phyloP scores from a whole-genome alignment of 2,797 vertebrate species.

The Mus caroli region DNA sequence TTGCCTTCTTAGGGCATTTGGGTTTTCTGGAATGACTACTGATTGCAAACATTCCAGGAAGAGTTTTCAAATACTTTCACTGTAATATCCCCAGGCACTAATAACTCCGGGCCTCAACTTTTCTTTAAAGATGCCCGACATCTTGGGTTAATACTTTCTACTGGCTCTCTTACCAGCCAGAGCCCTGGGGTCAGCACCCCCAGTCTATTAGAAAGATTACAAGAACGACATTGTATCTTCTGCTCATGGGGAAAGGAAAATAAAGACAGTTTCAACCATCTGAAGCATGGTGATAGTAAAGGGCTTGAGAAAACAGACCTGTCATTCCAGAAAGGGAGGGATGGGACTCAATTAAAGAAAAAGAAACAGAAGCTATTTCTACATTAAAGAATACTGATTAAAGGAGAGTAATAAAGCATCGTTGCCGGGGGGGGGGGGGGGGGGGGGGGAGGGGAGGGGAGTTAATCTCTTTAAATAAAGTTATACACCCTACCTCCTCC shows the following conservation, averaged over 20 bases:
- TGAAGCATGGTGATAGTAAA: neutral
- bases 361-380: constrained; percentile 20
- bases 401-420: neutral
- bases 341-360: constrained; percentile 12
- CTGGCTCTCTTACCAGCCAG: constrained; percentile 11
- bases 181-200: constrained; percentile 1
- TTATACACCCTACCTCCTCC: too few species aligned
- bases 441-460: neutral
- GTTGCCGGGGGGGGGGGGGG: constrained; percentile 21
- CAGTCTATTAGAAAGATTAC: constrained; percentile 23
- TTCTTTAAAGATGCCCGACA: constrained; percentile 69
- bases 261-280: neutral
- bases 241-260: neutral
- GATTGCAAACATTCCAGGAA: constrained; percentile 77
- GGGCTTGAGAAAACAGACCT: constrained; percentile 30
- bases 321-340: constrained; percentile 20
- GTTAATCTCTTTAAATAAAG: constrained; percentile 19
- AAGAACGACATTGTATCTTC: constrained; percentile 11
- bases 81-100: constrained; percentile 76
- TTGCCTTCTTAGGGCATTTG: constrained; percentile 77
- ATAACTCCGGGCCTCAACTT: constrained; percentile 77
- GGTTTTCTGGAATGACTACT: constrained; percentile 82
- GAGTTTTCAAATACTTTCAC: constrained; percentile 78
- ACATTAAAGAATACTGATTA: neutral
- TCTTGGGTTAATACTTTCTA: constrained; percentile 66